Evolutionary conservation across 2,113 vertebrate genomes (phyloP).

Genomic region (Callospermophilus lateralis): DNA sequence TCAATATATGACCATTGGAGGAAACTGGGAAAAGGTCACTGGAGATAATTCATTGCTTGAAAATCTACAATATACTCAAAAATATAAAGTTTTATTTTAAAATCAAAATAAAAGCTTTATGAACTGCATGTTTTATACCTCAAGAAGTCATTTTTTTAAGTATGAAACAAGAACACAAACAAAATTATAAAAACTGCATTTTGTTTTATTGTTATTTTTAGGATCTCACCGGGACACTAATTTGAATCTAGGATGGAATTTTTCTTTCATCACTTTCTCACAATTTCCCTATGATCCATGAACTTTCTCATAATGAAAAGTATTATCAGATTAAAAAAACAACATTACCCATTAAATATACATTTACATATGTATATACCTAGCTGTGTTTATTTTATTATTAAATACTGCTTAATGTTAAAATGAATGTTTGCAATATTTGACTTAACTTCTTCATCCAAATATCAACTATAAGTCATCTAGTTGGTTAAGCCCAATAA

Average conservation of each 20-base stretch:
- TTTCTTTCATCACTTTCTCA: not conserved
- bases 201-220: no score
- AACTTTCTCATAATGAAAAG: not conserved
- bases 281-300: not conserved
- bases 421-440: not conserved
- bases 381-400: not conserved
- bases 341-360: not conserved
- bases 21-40: not conserved
- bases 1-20: not conserved
- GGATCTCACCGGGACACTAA: no score
- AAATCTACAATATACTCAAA: not conserved
- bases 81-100: slow-evolving; percentile 14
- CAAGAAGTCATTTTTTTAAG: not conserved
- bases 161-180: not conserved
- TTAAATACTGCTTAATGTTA: not conserved
- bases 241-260: not conserved
- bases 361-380: not conserved
- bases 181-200: not conserved
- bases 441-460: not conserved
- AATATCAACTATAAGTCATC: not conserved
- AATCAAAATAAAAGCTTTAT: not conserved
- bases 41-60: not conserved
- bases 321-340: not conserved
- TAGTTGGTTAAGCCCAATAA: not conserved
- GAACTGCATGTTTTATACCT: not conserved